phyloP scores from a whole-genome alignment of 2,113 vertebrate species.

The Boulengeromyrus knoepffleri region DNA sequence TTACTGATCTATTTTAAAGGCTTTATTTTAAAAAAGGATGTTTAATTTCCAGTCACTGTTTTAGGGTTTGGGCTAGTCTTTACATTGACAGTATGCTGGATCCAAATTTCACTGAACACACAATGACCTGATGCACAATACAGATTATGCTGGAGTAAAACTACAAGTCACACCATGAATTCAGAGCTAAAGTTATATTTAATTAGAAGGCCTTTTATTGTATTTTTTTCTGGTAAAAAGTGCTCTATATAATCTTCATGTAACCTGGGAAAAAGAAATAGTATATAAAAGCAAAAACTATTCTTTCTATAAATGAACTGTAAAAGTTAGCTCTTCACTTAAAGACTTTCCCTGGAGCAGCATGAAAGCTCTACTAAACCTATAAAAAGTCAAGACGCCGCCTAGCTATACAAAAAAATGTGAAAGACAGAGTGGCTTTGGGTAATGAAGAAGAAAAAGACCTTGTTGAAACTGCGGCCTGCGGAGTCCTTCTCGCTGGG shows the following conservation, averaged over 20 bases:
- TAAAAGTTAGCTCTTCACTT: background rate
- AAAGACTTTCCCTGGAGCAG: background rate
- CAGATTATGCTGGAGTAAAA: background rate
- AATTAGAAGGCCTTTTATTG: background rate
- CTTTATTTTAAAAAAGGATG: background rate
- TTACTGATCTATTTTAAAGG: background rate
- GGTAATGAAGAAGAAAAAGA: constrained; percentile 38
- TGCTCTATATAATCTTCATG: background rate
- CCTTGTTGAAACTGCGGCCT: constrained; percentile 82
- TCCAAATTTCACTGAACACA: background rate
- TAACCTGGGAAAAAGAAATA: background rate
- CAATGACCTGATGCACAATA: background rate
- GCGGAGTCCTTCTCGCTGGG: constrained; percentile 77
- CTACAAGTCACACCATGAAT: background rate
- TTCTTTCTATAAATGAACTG: background rate
- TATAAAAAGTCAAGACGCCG: background rate
- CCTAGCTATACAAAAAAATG: constrained; percentile 4
- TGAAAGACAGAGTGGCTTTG: constrained; percentile 17
- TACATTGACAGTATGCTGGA: background rate
- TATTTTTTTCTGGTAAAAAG: background rate
- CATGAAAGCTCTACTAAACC: background rate
- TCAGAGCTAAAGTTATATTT: background rate
- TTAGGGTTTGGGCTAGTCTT: background rate
- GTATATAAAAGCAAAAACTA: background rate
- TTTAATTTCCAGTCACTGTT: background rate